phyloP scores from a whole-genome alignment of 2,888 invertebrate genomes.

The Watsonalla binaria region DNA sequence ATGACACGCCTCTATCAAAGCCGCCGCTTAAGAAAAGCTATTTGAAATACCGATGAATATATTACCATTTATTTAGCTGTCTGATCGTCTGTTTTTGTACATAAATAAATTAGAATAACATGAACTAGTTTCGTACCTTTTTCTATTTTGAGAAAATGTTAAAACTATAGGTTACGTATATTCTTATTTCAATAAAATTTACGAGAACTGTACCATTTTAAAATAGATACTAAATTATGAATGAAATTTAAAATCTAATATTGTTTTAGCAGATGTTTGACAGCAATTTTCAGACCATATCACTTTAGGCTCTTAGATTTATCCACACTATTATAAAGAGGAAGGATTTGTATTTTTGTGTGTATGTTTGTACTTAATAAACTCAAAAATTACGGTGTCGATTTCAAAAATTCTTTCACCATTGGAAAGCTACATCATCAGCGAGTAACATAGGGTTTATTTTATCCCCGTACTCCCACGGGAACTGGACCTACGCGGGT shows the following conservation, averaged over 20 bases:
- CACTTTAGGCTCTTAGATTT: slow-evolving; percentile 55
- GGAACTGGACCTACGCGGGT: no score
- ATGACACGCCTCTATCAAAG: background rate
- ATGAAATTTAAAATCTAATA: slow-evolving; percentile 28
- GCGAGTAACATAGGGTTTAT: no score
- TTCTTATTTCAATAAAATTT: slow-evolving; percentile 8
- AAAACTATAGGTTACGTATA: slow-evolving; percentile 4
- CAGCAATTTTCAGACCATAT: slow-evolving; percentile 38
- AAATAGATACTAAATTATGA: slow-evolving; percentile 6
- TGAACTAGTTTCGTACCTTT: background rate
- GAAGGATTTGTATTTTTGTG: no score
- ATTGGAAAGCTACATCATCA: no score
- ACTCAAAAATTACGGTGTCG: no score
- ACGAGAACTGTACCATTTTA: background rate
- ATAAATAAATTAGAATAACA: background rate
- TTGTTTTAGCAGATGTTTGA: slow-evolving; percentile 39
- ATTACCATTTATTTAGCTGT: slow-evolving; percentile 2
- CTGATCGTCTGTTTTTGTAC: background rate
- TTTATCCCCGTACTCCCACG: no score
- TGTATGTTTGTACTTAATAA: no score
- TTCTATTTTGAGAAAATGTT: background rate
- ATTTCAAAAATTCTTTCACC: no score
- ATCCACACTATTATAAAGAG: no score
- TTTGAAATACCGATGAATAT: slow-evolving; percentile 1
- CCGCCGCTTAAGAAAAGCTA: background rate